Evolutionary conservation across 1,140 invertebrate genomes (phyloP).

Genomic region (Philopotamus ludificatus): DNA sequence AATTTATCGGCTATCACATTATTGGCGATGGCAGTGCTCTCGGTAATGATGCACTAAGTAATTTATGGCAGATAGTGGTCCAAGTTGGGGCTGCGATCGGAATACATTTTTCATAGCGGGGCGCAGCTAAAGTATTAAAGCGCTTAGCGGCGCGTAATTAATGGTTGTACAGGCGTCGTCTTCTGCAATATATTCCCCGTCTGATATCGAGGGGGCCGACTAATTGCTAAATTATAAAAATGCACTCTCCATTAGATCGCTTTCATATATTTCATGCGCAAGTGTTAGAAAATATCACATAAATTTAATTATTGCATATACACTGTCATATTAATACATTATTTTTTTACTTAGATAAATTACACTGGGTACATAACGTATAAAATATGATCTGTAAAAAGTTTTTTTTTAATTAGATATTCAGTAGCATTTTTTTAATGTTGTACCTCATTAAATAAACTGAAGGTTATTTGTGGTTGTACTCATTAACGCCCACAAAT

Average conservation of each 20-base stretch:
- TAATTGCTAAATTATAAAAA: neutral
- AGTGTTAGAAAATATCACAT: neutral
- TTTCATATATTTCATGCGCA: no score
- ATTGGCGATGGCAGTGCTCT: slow-evolving; percentile 30
- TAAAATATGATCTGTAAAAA: no score
- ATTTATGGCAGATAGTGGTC: slow-evolving; percentile 34
- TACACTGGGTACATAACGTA: no score
- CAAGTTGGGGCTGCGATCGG: slow-evolving; percentile 13
- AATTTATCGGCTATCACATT: slow-evolving; percentile 39
- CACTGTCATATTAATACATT: neutral
- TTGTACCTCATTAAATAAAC: no score
- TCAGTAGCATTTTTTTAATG: no score
- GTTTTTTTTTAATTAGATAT: no score
- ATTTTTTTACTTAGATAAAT: no score
- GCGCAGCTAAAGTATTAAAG: neutral
- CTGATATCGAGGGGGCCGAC: neutral
- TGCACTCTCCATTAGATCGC: neutral
- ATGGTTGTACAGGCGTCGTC: no score
- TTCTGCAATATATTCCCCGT: no score
- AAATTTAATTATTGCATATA: neutral
- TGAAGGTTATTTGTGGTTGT: no score
- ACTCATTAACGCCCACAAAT: no score
- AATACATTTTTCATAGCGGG: slow-evolving; percentile 27
- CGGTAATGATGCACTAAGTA: slow-evolving; percentile 40
- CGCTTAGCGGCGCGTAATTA: no score